Evolutionary conservation across 2,888 invertebrate genomes (phyloP).

Genomic region (Ommatoiulus sabulosus): DNA sequence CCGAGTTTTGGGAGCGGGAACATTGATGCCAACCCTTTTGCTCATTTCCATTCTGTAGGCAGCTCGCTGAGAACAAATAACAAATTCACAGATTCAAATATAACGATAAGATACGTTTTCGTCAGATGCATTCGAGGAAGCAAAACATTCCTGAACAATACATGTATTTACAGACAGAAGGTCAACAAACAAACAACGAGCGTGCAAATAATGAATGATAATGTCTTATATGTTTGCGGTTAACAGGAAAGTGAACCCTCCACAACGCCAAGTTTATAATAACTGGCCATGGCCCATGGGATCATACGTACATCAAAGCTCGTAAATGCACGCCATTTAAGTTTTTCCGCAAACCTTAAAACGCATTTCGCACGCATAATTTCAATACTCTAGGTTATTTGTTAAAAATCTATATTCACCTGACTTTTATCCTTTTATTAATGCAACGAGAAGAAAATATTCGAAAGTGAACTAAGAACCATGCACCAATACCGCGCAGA

Average conservation of each 20-base stretch:
- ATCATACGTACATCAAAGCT: too few species aligned
- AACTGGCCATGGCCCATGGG: too few species aligned
- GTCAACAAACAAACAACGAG: neutral
- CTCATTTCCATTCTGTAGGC: conserved; percentile 57
- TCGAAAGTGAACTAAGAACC: too few species aligned
- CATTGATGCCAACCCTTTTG: conserved; percentile 39
- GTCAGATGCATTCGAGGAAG: neutral
- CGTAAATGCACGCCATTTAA: too few species aligned
- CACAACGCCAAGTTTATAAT: neutral
- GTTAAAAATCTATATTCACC: neutral
- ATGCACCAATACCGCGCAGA: neutral
- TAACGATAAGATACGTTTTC: neutral
- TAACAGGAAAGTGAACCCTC: neutral
- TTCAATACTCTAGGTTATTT: too few species aligned
- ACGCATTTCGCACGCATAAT: too few species aligned
- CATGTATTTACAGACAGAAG: conserved; percentile 10
- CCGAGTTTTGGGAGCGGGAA: neutral
- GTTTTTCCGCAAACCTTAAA: too few species aligned
- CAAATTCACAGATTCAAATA: neutral
- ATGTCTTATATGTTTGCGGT: neutral
- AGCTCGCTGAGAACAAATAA: conserved; percentile 39
- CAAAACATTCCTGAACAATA: neutral
- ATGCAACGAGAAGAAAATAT: neutral
- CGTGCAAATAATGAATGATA: neutral
- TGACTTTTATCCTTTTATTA: neutral